Conservation (phyloP, 1,140 invertebrate genomes). For the Neodiprion fabricii region DNA sequence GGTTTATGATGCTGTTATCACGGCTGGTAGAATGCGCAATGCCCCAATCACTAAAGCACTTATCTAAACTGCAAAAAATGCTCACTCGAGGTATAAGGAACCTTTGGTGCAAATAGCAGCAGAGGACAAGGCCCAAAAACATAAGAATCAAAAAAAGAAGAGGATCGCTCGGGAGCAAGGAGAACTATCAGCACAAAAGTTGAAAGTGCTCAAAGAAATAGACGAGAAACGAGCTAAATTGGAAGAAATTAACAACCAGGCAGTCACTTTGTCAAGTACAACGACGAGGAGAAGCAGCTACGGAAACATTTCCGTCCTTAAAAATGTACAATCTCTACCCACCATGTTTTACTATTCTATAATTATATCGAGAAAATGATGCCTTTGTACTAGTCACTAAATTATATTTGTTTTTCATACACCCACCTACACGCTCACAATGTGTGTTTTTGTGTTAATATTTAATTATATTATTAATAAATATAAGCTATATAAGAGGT, state of each 20-base stretch:
- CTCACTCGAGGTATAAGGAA: slow-evolving; percentile 22
- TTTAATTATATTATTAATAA: too few species aligned
- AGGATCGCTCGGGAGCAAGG: neutral
- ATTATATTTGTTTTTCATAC: too few species aligned
- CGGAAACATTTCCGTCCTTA: too few species aligned
- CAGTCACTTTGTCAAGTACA: neutral
- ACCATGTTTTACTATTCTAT: too few species aligned
- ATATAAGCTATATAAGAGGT: too few species aligned
- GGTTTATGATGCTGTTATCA: slow-evolving; percentile 26
- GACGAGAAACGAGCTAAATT: neutral
- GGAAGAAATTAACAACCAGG: neutral
- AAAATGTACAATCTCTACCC: too few species aligned
- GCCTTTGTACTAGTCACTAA: too few species aligned
- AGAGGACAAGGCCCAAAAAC: neutral
- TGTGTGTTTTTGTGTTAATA: too few species aligned
- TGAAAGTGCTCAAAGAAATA: neutral
- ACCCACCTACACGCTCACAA: too few species aligned
- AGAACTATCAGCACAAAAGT: neutral
- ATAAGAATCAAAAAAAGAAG: neutral
- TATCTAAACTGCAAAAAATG: slow-evolving; percentile 22
- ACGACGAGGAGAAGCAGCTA: too few species aligned
- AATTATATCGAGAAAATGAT: too few species aligned
- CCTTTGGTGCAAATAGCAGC: slow-evolving; percentile 13
- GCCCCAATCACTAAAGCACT: slow-evolving; percentile 22
- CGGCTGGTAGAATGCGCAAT: slow-evolving; percentile 21